phyloP scores from a whole-genome alignment of 1,140 invertebrate species.

The Maniola jurtina region DNA sequence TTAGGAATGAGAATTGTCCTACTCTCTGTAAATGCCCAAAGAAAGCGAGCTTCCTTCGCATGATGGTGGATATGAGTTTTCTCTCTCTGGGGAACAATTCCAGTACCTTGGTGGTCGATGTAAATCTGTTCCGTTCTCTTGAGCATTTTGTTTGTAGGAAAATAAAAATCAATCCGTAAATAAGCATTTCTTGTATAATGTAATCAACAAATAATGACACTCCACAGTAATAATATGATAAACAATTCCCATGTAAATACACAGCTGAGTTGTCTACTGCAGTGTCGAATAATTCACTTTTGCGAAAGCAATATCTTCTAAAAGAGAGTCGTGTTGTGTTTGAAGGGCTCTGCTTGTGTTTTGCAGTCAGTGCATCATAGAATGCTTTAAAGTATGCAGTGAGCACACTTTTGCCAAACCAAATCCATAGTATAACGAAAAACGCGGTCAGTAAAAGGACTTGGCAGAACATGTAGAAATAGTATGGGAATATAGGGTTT shows the following conservation, averaged over 20 bases:
- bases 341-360: neutral
- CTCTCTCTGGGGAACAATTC: no score
- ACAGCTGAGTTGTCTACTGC: constrained; percentile 34
- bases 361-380: constrained; percentile 37
- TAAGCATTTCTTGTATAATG: constrained; percentile 32
- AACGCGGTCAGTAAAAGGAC: constrained; percentile 50
- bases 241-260: constrained; percentile 12
- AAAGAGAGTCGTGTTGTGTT: constrained; percentile 45
- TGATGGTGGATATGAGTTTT: no score
- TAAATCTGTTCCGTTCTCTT: no score
- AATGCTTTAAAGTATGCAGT: constrained; percentile 54
- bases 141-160: no score
- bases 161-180: constrained; percentile 13
- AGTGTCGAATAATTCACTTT: constrained; percentile 64
- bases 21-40: no score
- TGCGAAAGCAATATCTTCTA: constrained; percentile 63
- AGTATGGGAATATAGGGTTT: constrained; percentile 64
- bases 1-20: no score
- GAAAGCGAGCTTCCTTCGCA: no score
- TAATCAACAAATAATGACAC: constrained; percentile 31
- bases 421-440: constrained; percentile 53
- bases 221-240: neutral
- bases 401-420: constrained; percentile 47
- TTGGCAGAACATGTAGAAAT: constrained; percentile 68
- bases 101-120: no score